phyloP scores from a whole-genome alignment of 2,113 vertebrate genomes.

The Centropus unirufus region DNA sequence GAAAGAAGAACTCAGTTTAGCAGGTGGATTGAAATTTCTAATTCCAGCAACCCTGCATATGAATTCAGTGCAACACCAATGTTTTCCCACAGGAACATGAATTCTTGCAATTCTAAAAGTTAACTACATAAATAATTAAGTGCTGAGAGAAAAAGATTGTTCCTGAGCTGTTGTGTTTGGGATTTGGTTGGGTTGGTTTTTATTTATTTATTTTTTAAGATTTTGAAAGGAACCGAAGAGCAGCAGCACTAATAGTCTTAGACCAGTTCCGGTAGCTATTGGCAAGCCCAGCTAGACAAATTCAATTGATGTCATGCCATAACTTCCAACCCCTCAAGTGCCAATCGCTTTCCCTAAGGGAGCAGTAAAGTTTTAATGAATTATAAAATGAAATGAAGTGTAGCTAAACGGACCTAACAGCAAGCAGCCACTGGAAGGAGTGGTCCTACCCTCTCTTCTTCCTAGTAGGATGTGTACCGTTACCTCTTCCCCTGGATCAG shows the following conservation, averaged over 20 bases:
- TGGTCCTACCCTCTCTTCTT: background rate
- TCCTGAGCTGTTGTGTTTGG: background rate
- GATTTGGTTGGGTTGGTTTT: too few relatives aligned
- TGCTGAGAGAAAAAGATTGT: background rate
- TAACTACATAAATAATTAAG: background rate
- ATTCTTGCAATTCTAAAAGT: background rate
- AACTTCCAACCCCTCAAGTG: background rate
- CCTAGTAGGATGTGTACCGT: background rate
- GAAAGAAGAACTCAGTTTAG: background rate
- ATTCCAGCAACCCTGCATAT: background rate
- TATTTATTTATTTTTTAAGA: background rate
- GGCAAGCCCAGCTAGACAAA: background rate
- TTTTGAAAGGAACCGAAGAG: background rate
- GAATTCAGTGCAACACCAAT: background rate
- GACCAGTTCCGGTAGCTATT: background rate
- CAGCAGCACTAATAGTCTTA: background rate
- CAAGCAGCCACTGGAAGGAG: background rate
- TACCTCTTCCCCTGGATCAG: background rate
- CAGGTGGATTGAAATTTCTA: background rate
- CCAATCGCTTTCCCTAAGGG: background rate
- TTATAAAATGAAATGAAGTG: background rate
- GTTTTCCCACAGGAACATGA: background rate
- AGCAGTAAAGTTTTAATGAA: background rate
- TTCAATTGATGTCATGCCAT: rapidly evolving
- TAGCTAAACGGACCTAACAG: background rate